A percentile compares a stretch with the other conserved stretches of the same genome.
phyloP scores from a whole-genome alignment of 2,888 invertebrate species.

The Lottia gigantea region DNA sequence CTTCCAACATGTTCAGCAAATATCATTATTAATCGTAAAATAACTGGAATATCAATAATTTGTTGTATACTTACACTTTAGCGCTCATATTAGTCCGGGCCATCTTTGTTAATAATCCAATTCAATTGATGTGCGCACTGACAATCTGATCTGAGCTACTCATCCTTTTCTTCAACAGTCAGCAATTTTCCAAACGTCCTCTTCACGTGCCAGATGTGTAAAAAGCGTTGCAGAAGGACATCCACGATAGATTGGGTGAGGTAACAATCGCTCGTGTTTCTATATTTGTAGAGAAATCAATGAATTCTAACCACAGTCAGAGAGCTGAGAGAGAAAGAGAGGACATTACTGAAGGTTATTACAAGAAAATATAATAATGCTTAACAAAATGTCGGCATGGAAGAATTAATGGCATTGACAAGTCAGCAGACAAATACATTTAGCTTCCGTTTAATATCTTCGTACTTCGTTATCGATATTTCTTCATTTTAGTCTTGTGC shows the following conservation, averaged over 20 bases:
- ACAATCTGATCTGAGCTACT: neutral
- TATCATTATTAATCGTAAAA: too few relatives aligned
- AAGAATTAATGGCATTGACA: neutral
- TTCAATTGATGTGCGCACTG: neutral
- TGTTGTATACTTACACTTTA: conserved; percentile 17
- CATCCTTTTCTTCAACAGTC: neutral
- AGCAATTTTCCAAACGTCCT: neutral
- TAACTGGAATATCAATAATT: neutral
- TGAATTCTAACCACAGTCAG: neutral
- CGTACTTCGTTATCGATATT: too few relatives aligned
- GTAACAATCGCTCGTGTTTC: conserved; percentile 3
- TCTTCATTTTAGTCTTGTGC: too few relatives aligned
- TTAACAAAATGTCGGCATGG: conserved; percentile 1
- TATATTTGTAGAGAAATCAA: conserved; percentile 4
- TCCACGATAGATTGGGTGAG: neutral
- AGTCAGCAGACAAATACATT: neutral
- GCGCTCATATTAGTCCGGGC: conserved; percentile 15
- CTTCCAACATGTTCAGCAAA: too few relatives aligned
- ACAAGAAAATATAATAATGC: conserved; percentile 7
- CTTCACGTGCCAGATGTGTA: conserved; percentile 6
- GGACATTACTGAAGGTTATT: neutral
- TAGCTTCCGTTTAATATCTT: conserved; percentile 1
- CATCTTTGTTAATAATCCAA: conserved; percentile 1
- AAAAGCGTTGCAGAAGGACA: neutral
- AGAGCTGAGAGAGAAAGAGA: neutral